Conservation (phyloP, 2,113 vertebrate species). For the Hydropotes inermis region DNA sequence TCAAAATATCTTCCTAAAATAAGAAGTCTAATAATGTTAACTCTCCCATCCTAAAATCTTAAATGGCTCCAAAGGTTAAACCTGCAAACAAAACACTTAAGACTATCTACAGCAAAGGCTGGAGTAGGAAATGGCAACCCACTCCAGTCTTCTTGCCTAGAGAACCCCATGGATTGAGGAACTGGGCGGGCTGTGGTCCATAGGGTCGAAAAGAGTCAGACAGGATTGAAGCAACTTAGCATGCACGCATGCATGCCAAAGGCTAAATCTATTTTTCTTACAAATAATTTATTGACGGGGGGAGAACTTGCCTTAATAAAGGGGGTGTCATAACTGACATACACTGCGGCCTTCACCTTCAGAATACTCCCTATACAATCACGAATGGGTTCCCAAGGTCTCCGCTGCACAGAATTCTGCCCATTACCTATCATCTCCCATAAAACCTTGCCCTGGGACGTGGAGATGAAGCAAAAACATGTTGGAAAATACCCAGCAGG, state of each 20-base stretch:
- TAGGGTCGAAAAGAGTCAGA: not conserved
- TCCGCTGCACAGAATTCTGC: not conserved
- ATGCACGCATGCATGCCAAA: not conserved
- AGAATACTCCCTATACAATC: not conserved
- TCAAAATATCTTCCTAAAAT: slow-evolving; percentile 18
- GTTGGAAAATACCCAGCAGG: not conserved
- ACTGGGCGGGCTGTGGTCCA: not conserved
- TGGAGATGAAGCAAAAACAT: not conserved
- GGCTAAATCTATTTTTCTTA: not conserved
- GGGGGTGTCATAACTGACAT: not conserved
- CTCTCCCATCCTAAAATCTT: slow-evolving; percentile 1
- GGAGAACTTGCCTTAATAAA: not conserved
- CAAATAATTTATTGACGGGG: not conserved
- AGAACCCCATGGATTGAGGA: not conserved
- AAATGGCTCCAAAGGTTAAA: slow-evolving; percentile 24
- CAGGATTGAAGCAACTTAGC: not conserved
- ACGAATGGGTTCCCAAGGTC: not conserved
- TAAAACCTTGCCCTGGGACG: not conserved
- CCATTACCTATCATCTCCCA: not conserved
- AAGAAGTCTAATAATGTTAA: not conserved
- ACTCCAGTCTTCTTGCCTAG: not conserved
- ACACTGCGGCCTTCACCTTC: not conserved
- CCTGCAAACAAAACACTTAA: not conserved
- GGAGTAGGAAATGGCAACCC: not conserved
- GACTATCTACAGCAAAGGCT: not conserved